Evolutionary conservation across 2,113 vertebrate species (phyloP), one percentile per base, ranked within the genome.

Genomic region (Marmota flaviventris): DNA sequence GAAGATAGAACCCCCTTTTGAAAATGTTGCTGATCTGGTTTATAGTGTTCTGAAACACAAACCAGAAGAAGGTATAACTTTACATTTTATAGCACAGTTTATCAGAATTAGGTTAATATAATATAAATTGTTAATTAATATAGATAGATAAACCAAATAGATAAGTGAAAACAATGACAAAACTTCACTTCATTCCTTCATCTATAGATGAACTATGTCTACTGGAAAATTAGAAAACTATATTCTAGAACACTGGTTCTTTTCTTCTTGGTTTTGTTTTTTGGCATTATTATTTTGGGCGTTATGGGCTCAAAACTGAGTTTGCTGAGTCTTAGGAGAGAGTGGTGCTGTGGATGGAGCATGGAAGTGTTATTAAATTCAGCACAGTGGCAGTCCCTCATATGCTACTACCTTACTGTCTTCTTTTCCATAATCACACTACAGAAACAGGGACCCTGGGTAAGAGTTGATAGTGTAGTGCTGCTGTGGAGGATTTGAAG

Each of bases 1-100:
- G n/a, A 83, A 61, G 25, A 20, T 91, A 78, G 63, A 58, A 27
- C 22, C 25, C 25, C 22, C 45, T 91, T 88, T 85, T 81, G n/a
- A 85, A 92, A 96, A 63, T 94, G 27, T 77, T 89, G 79, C 25
- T 63, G 2, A 94, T 96, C 94, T 29, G 5, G 85, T 97, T 92
- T 17, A 76, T 17, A 89, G 61, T 84, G 11, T 75, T 93, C 84
- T 83, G 37, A 95, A 91, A 75, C 22, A 16, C 37, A 95, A 70
- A 79, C 27, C 39, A 89, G 48, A n/a, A 75, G 82, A 42, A 56
- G 22, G 72, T 75, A 6, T 56, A 32, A 75, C 70, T 87, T 84
- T 34, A 58, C 7, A 42, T 85, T 81, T 85, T 82, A 72, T 83
- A 79, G 39, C 20, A 22, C 18, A 78, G 8, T 86, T 89, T 56